Evolutionary conservation across 2,797 vertebrate genomes (phyloP).

Genomic region (Sardinella longiceps): DNA sequence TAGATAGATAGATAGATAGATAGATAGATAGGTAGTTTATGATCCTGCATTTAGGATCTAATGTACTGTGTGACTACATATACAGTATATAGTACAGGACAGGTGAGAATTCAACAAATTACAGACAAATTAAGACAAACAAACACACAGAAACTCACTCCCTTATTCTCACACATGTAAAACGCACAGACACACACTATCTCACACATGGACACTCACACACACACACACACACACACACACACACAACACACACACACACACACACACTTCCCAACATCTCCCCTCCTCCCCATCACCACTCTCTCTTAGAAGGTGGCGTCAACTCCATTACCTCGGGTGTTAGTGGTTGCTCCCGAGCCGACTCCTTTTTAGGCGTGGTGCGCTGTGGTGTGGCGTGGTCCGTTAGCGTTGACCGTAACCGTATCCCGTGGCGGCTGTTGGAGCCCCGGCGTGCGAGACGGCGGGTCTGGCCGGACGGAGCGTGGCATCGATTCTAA

Average conservation of each 20-base stretch:
- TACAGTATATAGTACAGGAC: too few species aligned
- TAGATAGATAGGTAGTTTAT: too few species aligned
- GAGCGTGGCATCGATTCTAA: conserved; percentile 84
- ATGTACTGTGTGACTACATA: too few species aligned
- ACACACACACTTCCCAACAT: not conserved
- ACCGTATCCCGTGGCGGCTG: conserved; percentile 56
- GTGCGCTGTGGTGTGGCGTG: conserved; percentile 65
- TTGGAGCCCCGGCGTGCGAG: conserved; percentile 63
- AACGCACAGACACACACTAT: not conserved
- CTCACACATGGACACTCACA: not conserved
- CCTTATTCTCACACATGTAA: not conserved
- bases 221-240: not conserved
- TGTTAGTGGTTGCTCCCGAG: conserved; percentile 74
- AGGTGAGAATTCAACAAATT: too few species aligned
- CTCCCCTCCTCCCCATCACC: conserved; percentile 50
- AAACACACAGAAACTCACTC: not conserved
- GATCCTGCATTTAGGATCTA: too few species aligned
- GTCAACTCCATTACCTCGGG: conserved; percentile 77
- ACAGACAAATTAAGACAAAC: too few species aligned
- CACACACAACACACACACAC: not conserved
- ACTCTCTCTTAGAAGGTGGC: conserved; percentile 63
- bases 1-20: too few species aligned
- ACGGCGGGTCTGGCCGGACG: conserved; percentile 77
- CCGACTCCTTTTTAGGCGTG: conserved; percentile 54
- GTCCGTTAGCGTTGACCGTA: conserved; percentile 38